Conservation (phyloP, 2,797 vertebrate species). For the Enteromius mattozi region DNA sequence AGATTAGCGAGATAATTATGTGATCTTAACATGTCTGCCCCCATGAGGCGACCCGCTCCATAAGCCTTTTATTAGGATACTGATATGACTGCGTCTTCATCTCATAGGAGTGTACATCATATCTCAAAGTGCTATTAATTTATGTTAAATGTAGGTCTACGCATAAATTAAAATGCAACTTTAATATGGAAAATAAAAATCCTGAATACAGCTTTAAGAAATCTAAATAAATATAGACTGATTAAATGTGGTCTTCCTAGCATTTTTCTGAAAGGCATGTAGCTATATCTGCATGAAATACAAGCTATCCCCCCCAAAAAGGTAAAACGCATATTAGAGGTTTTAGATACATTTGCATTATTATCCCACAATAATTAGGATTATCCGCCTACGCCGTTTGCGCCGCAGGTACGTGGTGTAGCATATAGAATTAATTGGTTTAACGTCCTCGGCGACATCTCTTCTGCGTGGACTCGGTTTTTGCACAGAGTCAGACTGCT, state of each 20-base stretch:
- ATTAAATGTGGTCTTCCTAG: not conserved
- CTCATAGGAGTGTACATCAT: not conserved
- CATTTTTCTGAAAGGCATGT: not conserved
- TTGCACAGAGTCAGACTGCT: not conserved
- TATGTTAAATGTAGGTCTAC: not conserved
- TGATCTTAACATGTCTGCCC: constrained; percentile 6
- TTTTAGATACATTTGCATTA: not conserved
- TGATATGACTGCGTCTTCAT: not conserved
- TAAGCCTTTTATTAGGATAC: not conserved
- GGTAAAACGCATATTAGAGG: not conserved
- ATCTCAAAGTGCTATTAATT: not conserved
- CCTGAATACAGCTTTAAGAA: not conserved
- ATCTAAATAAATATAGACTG: not conserved
- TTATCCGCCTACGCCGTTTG: not conserved
- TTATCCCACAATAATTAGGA: not conserved
- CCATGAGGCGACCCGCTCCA: not conserved
- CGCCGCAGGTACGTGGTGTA: constrained; percentile 4
- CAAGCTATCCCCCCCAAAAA: not conserved
- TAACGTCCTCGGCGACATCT: constrained; percentile 20
- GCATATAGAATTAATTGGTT: not conserved
- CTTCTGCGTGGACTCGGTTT: not conserved
- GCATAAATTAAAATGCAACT: not conserved
- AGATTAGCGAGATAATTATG: not conserved
- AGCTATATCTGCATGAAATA: not conserved
- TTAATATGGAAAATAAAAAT: not conserved